Conservation (phyloP, 2,113 vertebrate genomes). For the Albula goreensis region DNA sequence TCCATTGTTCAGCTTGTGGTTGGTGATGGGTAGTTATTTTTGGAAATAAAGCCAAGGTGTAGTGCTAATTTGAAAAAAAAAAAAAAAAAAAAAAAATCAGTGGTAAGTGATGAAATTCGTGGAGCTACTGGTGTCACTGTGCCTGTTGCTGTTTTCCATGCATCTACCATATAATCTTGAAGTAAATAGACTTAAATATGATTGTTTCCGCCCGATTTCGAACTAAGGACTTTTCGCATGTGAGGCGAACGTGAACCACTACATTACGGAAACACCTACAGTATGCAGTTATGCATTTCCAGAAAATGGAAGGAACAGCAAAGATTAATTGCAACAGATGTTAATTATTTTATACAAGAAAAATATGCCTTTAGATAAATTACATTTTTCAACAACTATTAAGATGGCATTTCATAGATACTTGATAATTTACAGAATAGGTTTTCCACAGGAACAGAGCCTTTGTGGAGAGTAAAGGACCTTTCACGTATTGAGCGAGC, state of each 20-base stretch:
- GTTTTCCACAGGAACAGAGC: neutral
- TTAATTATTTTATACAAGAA: neutral
- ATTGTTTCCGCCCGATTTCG: constrained; percentile 67
- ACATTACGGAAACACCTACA: constrained; percentile 62
- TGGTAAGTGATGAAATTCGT: no score
- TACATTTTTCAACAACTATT: no score
- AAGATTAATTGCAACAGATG: neutral
- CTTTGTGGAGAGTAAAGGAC: neutral
- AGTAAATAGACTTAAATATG: neutral
- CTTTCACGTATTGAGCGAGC: constrained; percentile 59
- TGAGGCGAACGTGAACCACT: constrained; percentile 71
- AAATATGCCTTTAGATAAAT: no score
- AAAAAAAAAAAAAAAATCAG: no score
- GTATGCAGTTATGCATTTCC: neutral
- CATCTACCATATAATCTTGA: no score
- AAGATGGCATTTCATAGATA: neutral
- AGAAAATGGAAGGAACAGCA: neutral
- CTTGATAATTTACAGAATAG: neutral
- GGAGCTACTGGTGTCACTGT: no score
- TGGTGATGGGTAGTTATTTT: no score
- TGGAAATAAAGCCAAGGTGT: no score
- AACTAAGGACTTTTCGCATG: constrained; percentile 70
- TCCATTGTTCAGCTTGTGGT: no score
- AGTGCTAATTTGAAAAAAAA: no score
- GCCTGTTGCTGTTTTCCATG: no score